phyloP scores from a whole-genome alignment of 2,113 vertebrate genomes.

The Strix aluco region DNA sequence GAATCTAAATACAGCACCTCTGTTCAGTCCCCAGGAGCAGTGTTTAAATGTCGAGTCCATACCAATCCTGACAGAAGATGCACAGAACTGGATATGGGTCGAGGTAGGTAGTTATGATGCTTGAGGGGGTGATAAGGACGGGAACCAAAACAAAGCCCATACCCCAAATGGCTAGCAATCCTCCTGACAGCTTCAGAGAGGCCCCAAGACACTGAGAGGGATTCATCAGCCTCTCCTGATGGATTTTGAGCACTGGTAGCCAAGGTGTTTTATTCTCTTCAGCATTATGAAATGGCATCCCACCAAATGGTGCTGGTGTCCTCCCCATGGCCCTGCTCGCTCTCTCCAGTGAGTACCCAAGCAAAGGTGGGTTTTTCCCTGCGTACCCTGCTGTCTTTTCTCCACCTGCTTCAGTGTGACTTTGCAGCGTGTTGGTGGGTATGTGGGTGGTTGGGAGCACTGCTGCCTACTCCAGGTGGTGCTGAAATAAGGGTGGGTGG shows the following conservation, averaged over 20 bases:
- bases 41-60: conserved; percentile 94
- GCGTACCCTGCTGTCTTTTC: neutral
- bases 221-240: neutral
- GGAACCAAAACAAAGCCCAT: neutral
- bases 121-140: neutral
- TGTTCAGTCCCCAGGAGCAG: conserved; percentile 89
- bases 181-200: neutral
- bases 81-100: conserved; percentile 95
- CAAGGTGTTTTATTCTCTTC: neutral
- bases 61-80: conserved; percentile 95
- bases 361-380: neutral
- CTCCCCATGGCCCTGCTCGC: neutral
- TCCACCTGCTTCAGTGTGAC: neutral
- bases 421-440: neutral
- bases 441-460: fast-evolving
- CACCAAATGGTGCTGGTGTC: neutral
- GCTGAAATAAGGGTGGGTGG: neutral
- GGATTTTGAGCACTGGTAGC: neutral
- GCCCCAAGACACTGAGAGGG: neutral
- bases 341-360: neutral
- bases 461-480: neutral
- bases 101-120: conserved; percentile 81
- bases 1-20: conserved; percentile 92
- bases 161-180: neutral
- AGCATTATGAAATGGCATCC: neutral